Evolutionary conservation across 2,113 vertebrate species (phyloP).

Genomic region (Dipodomys spectabilis): DNA sequence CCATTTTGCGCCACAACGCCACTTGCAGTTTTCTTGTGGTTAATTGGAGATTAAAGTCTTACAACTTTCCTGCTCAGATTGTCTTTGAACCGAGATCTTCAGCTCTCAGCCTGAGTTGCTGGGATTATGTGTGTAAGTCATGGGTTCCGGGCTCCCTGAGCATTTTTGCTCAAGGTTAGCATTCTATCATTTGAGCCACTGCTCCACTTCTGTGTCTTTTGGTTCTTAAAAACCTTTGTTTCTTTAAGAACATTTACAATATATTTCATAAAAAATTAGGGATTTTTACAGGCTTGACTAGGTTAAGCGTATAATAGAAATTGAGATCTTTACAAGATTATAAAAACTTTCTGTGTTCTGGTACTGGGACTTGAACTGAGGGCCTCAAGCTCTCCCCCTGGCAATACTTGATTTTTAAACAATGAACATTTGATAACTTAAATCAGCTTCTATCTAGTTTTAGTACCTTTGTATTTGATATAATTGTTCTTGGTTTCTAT

Average conservation of each 20-base stretch:
- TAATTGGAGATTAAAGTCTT: too few species aligned
- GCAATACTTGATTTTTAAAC: background rate
- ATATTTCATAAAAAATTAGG: background rate
- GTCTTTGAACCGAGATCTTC: too few species aligned
- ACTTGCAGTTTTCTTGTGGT: too few species aligned
- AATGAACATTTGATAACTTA: background rate
- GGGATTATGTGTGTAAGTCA: too few species aligned
- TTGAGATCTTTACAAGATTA: background rate
- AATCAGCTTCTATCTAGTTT: conserved; percentile 3
- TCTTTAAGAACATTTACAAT: background rate
- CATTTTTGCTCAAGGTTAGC: too few species aligned
- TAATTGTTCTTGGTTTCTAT: conserved; percentile 38
- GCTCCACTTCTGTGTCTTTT: background rate
- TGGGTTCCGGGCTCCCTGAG: too few species aligned
- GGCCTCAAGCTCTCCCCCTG: too few species aligned
- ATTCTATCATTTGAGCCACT: too few species aligned
- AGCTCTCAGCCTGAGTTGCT: too few species aligned
- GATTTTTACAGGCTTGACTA: background rate
- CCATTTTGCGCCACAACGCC: too few species aligned
- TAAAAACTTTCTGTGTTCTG: background rate
- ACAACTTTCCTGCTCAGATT: too few species aligned
- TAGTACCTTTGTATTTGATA: background rate
- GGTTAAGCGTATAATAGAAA: background rate
- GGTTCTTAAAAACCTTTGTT: conserved; percentile 1
- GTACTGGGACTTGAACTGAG: too few species aligned